Conservation (phyloP, 2,113 vertebrate species). For the Nycticorax nycticorax region DNA sequence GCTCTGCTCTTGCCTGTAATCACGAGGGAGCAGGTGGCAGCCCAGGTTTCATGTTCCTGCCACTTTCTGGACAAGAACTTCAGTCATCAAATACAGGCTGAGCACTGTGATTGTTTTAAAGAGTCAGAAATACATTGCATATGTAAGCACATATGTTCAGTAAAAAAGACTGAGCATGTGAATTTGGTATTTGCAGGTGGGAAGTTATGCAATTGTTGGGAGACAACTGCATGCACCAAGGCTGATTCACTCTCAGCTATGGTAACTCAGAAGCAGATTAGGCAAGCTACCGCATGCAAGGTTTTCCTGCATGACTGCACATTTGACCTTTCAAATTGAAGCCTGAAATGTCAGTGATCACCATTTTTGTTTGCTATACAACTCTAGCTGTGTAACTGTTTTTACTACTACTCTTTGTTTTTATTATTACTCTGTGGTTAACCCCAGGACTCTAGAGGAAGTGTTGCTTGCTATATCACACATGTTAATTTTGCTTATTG, state of each 20-base stretch:
- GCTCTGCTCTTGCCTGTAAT: not conserved
- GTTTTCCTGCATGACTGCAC: not conserved
- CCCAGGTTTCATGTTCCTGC: not conserved
- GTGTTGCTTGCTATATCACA: not conserved
- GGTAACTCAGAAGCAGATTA: not conserved
- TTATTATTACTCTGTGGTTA: conserved; percentile 6
- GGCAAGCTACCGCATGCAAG: not conserved
- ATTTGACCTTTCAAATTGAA: conserved; percentile 24
- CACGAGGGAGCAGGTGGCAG: not conserved
- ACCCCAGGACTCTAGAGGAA: not conserved
- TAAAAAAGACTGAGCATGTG: not conserved
- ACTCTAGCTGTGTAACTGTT: not conserved
- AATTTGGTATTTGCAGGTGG: not conserved
- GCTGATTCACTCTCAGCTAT: not conserved
- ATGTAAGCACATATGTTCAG: not conserved
- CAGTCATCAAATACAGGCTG: not conserved
- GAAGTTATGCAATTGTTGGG: not conserved
- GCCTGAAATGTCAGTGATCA: not conserved
- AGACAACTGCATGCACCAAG: not conserved
- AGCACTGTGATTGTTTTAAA: not conserved
- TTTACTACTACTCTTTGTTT: not conserved
- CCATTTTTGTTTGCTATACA: conserved; percentile 2
- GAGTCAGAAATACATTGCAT: not conserved
- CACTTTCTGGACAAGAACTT: not conserved
- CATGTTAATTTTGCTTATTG: not conserved